Conservation (phyloP, 2,113 vertebrate species). For the Lamprologus callipterus region DNA sequence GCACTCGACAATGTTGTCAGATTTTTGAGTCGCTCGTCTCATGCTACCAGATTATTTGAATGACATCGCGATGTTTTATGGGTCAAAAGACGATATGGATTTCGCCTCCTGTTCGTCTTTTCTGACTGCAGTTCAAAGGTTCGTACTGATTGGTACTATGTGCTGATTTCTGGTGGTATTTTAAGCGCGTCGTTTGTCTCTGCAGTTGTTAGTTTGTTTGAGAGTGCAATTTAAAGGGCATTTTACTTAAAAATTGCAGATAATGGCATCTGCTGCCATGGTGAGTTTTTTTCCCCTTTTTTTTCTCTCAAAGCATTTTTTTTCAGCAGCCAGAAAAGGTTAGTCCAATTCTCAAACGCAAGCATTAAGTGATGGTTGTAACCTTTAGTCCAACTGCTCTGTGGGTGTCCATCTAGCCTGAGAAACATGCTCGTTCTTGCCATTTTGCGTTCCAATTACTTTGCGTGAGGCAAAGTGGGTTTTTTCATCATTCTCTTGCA, state of each 20-base stretch:
- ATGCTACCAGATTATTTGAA: neutral
- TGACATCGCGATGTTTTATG: neutral
- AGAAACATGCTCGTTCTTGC: neutral
- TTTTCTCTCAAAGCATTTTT: neutral
- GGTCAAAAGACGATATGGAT: neutral
- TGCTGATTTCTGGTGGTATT: neutral
- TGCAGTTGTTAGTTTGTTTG: neutral
- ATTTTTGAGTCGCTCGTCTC: neutral
- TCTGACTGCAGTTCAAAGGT: neutral
- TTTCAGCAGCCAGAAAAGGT: constrained; percentile 28
- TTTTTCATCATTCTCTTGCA: neutral
- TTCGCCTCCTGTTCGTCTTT: neutral
- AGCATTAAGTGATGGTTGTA: constrained; percentile 42
- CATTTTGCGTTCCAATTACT: constrained; percentile 17
- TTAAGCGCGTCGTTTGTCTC: neutral
- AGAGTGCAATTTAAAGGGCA: neutral
- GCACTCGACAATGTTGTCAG: neutral
- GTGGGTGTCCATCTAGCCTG: neutral
- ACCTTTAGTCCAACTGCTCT: constrained; percentile 31
- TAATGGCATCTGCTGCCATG: neutral
- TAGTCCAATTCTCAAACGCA: neutral
- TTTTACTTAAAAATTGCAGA: neutral
- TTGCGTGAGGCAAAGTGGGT: neutral
- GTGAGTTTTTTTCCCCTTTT: fast-evolving
- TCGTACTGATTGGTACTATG: neutral